Evolutionary conservation across 2,113 vertebrate genomes (phyloP).

Genomic region (Naja naja): DNA sequence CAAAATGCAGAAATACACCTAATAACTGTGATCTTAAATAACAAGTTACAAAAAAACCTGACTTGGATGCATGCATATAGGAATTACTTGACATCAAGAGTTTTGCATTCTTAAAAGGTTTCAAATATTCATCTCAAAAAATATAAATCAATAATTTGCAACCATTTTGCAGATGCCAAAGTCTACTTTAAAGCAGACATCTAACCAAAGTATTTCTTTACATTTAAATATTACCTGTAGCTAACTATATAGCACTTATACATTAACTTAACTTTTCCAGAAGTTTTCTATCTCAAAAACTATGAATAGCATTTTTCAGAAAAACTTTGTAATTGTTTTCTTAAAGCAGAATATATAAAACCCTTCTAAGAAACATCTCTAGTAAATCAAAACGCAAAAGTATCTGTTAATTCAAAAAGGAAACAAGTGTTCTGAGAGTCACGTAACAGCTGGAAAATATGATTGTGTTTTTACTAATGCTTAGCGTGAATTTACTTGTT

Average conservation of each 20-base stretch:
- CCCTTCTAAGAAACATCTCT: neutral
- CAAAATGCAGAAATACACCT: conserved; percentile 86
- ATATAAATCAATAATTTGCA: conserved; percentile 51
- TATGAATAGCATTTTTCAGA: conserved; percentile 37
- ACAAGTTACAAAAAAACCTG: conserved; percentile 76
- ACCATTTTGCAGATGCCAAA: conserved; percentile 45
- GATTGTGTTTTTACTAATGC: neutral
- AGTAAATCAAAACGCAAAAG: neutral
- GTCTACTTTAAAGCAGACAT: conserved; percentile 43
- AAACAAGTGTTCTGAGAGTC: neutral
- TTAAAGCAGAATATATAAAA: neutral
- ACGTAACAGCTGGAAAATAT: neutral
- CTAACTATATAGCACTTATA: conserved; percentile 45
- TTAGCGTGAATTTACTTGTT: neutral
- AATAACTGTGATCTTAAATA: conserved; percentile 85
- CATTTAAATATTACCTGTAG: conserved; percentile 50
- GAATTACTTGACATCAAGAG: conserved; percentile 54
- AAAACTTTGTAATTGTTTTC: conserved; percentile 29
- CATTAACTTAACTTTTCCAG: conserved; percentile 48
- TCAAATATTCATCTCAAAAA: conserved; percentile 60
- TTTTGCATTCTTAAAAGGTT: conserved; percentile 58
- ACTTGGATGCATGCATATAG: conserved; percentile 73
- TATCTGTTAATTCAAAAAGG: neutral
- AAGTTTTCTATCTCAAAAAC: conserved; percentile 29
- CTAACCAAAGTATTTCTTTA: conserved; percentile 45